Evolutionary conservation across 2,113 vertebrate species (phyloP), one percentile per base, ranked within the genome.

Genomic region (Empidonax alnorum): DNA sequence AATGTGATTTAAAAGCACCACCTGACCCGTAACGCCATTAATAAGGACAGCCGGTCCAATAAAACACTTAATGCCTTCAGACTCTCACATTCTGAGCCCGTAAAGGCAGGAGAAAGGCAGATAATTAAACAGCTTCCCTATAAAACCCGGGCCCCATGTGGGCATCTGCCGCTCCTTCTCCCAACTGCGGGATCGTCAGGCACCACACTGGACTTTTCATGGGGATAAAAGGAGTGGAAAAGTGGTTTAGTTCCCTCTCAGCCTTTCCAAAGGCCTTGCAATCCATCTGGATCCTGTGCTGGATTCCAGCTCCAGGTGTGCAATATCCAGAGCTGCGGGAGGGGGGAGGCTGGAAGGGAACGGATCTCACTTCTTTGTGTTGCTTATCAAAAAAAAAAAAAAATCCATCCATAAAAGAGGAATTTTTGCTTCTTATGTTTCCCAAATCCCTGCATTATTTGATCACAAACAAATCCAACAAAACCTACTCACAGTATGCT

Each of bases 381-480:
- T 37, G 15, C 47, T 84, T 71, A 81, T 52, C 65, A 67, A 84
- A 86, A 87, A 86, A 87, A 7, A n/a, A 35, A 35, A 35, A 35
- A 35, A 35, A 35, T 35, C 14, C 20, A 31, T 13, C 52, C 79
- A 68, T 67, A 55, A 92, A 87, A 52, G 23, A 88, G 65, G 35
- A 73, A 78, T 89, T 91, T 93, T 78, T 80, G 47, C 44, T 71
- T 80, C 79, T 87, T 63, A 14, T 85, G 84, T 87, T 96, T 94
- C 88, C 77, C 79, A 97, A 77, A 91, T 80, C 90, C 61, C 72
- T 59, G 89, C 91, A 72, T 92, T 93, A 96, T 96, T 94, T 96
- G 94, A 93, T 95, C 94, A 90, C 84, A 94, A 95, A 95, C 93
- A 96, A 95, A 84, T 94, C 83, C 91, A 95, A 89, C 68, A 90